phyloP scores from a whole-genome alignment of 2,797 vertebrate species.

The Ctenopoma kingsleyae region DNA sequence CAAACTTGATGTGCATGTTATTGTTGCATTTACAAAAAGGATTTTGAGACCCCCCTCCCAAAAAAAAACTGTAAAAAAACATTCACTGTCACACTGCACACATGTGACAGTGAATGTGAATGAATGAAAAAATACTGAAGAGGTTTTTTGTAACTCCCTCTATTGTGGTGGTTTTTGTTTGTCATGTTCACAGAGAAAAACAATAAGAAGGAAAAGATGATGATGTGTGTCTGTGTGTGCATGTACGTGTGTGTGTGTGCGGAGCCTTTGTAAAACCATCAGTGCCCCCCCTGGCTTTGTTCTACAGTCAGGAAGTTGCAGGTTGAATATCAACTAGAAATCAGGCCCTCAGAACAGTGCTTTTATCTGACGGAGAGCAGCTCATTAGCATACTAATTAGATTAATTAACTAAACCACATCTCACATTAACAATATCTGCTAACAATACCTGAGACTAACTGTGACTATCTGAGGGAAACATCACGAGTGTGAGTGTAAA shows the following conservation, averaged over 20 bases:
- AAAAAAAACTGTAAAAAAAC: too few relatives aligned
- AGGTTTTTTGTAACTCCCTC: conserved; percentile 50
- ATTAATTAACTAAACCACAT: conserved; percentile 73
- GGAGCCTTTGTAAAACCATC: conserved; percentile 56
- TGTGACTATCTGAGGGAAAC: conserved; percentile 23
- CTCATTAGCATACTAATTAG: conserved; percentile 79
- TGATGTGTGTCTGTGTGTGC: conserved; percentile 26
- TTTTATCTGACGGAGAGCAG: conserved; percentile 71
- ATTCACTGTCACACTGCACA: too few relatives aligned
- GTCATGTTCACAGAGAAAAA: conserved; percentile 68
- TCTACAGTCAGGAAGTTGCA: conserved; percentile 56
- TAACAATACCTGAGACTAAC: conserved; percentile 35
- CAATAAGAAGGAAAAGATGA: conserved; percentile 55
- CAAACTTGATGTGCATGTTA: background rate
- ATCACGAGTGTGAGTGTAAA: conserved; percentile 10
- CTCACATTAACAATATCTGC: conserved; percentile 57
- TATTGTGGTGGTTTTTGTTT: conserved; percentile 51
- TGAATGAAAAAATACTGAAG: too few relatives aligned
- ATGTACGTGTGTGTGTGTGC: conserved; percentile 10
- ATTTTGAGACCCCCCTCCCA: conserved; percentile 18
- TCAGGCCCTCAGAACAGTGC: conserved; percentile 67
- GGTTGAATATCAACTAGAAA: conserved; percentile 77
- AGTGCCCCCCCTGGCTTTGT: conserved; percentile 62
- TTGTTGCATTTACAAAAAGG: background rate
- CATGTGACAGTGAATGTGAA: too few relatives aligned